Percentiles rank a stretch among this genome's conserved stretches.
Evolutionary conservation across 2,113 vertebrate species (phyloP).

Genomic region (Sinocyclocheilus anshuiensis): DNA sequence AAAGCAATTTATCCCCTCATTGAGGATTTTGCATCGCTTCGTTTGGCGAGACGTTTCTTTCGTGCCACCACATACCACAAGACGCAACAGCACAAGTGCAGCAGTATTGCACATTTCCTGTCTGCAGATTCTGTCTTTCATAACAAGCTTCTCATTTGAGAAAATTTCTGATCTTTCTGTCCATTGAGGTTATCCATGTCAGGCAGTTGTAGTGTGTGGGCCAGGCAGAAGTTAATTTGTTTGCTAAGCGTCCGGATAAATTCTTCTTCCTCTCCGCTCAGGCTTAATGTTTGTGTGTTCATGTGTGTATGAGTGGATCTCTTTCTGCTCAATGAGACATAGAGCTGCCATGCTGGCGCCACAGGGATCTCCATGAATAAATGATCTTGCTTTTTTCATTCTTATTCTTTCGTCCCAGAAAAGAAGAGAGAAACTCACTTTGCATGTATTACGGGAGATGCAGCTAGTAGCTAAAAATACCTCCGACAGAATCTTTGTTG

Average conservation of each 20-base stretch:
- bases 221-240: neutral
- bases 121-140: neutral
- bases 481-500: slow-evolving; percentile 75
- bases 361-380: slow-evolving; percentile 47
- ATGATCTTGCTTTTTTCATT: slow-evolving; percentile 42
- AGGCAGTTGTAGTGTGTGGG: neutral
- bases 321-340: slow-evolving; percentile 46
- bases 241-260: slow-evolving; percentile 18
- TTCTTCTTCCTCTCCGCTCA: neutral
- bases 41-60: neutral
- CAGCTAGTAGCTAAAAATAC: slow-evolving; percentile 79
- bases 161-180: neutral
- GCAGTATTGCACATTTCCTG: slow-evolving; percentile 32
- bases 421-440: slow-evolving; percentile 47
- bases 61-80: slow-evolving; percentile 3
- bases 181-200: neutral
- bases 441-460: slow-evolving; percentile 63
- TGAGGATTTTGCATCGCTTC: slow-evolving; percentile 4
- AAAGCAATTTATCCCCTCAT: neutral
- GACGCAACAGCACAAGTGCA: neutral
- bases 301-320: neutral
- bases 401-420: slow-evolving; percentile 48
- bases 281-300: slow-evolving; percentile 12
- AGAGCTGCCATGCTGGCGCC: neutral
- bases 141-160: slow-evolving; percentile 8